A percentile compares a stretch with the other conserved stretches of the same genome.
Evolutionary conservation across 1,140 invertebrate genomes (phyloP).

Genomic region (Drosophila chauvacae): DNA sequence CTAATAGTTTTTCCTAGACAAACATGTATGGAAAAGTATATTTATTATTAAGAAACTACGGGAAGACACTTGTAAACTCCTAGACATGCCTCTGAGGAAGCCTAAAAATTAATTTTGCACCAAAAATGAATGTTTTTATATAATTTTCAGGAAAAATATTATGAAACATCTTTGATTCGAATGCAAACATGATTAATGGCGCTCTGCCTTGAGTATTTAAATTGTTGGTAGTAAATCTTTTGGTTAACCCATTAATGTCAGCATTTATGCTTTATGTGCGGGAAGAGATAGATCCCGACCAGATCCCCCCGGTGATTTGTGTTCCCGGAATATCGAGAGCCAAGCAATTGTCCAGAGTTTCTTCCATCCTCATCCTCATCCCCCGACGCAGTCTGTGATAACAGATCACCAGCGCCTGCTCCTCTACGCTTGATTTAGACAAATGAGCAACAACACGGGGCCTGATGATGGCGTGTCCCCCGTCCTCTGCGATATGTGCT

Average conservation of each 20-base stretch:
- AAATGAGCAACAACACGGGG: constrained; percentile 58
- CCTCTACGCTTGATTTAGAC: constrained; percentile 48
- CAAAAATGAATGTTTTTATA: background rate
- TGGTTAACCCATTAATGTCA: constrained; percentile 39
- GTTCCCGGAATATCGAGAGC: constrained; percentile 1
- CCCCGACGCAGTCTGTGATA: constrained; percentile 7
- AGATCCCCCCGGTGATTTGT: constrained; percentile 15
- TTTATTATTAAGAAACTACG: background rate
- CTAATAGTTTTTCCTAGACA: background rate
- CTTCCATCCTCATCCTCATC: background rate
- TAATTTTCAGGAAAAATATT: background rate
- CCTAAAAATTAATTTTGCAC: background rate
- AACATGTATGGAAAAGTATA: background rate
- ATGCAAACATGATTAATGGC: background rate
- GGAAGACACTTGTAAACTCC: background rate
- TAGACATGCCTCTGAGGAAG: background rate
- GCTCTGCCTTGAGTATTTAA: constrained; percentile 4
- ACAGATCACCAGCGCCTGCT: constrained; percentile 60
- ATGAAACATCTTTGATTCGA: background rate
- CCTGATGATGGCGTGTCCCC: background rate
- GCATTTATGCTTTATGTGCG: constrained; percentile 37
- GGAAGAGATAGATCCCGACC: constrained; percentile 3
- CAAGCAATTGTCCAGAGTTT: constrained; percentile 4
- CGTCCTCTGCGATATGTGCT: constrained; percentile 1
- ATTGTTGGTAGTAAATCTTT: constrained; percentile 26